Evolutionary conservation across 2,888 invertebrate genomes (phyloP).

Genomic region (Meteorus colon): DNA sequence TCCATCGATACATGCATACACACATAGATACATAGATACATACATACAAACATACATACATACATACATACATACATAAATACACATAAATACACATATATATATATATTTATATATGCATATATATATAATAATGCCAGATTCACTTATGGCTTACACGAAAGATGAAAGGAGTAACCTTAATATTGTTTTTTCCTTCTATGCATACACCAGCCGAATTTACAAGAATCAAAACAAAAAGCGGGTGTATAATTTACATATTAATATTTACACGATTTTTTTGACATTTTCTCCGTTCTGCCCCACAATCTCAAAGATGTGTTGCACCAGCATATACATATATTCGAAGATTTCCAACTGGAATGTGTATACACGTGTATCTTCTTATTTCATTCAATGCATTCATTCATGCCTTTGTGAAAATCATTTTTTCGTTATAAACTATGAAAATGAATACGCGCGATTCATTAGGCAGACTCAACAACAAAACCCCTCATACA

Average conservation of each 20-base stretch:
- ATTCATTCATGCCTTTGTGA: neutral
- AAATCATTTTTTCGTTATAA: neutral
- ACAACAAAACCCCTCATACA: neutral
- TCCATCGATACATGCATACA: no score
- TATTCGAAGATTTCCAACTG: neutral
- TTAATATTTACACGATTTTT: slow-evolving; percentile 30
- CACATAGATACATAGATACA: neutral
- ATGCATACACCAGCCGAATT: neutral
- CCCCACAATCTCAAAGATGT: neutral
- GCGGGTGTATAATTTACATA: slow-evolving; percentile 18
- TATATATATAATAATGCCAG: neutral
- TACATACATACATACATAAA: neutral
- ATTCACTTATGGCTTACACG: neutral
- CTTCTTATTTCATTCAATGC: neutral
- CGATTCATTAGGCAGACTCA: neutral
- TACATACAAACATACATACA: no score
- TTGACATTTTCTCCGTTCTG: neutral
- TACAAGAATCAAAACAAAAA: neutral
- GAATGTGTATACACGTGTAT: slow-evolving; percentile 16
- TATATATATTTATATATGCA: neutral
- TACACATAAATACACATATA: no score
- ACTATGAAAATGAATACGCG: neutral
- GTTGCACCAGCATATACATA: neutral
- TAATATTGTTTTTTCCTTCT: neutral
- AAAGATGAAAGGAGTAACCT: neutral